Conservation (phyloP, 2,113 vertebrate species). For the Dendropsophus ebraccatus region DNA sequence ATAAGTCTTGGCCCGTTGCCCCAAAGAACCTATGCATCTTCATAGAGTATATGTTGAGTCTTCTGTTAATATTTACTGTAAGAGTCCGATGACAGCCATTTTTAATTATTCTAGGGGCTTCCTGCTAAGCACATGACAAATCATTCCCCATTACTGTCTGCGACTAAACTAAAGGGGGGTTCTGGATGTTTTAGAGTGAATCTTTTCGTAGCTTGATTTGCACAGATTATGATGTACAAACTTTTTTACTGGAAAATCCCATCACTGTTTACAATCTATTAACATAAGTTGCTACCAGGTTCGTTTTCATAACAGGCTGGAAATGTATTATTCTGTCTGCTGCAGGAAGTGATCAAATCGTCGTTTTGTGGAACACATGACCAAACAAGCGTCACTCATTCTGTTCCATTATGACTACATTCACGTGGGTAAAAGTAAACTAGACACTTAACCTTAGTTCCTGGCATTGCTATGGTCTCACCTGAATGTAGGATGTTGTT, state of each 20-base stretch:
- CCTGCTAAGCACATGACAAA: neutral
- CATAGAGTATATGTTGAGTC: no score
- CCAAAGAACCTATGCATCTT: no score
- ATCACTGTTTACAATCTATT: neutral
- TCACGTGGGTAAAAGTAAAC: neutral
- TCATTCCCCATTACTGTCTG: no score
- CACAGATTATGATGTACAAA: neutral
- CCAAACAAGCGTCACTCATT: slow-evolving; percentile 2
- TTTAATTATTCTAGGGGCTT: neutral
- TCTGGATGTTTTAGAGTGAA: neutral
- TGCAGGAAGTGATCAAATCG: slow-evolving; percentile 8
- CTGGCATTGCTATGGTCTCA: neutral
- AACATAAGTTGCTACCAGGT: neutral
- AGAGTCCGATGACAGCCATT: no score
- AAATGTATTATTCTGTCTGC: neutral
- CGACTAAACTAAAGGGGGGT: neutral
- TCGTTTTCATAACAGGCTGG: neutral
- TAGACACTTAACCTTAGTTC: neutral
- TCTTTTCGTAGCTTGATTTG: neutral
- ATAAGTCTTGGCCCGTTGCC: no score
- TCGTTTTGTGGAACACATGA: slow-evolving; percentile 30
- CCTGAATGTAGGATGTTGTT: neutral
- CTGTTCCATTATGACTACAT: slow-evolving; percentile 9
- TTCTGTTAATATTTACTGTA: no score
- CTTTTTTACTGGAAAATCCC: neutral